These are phyloP conservation scores for Halcyon badia DNA, from an alignment of 2,797 vertebrate genomes.

Conservation along the genomic window DNA sequence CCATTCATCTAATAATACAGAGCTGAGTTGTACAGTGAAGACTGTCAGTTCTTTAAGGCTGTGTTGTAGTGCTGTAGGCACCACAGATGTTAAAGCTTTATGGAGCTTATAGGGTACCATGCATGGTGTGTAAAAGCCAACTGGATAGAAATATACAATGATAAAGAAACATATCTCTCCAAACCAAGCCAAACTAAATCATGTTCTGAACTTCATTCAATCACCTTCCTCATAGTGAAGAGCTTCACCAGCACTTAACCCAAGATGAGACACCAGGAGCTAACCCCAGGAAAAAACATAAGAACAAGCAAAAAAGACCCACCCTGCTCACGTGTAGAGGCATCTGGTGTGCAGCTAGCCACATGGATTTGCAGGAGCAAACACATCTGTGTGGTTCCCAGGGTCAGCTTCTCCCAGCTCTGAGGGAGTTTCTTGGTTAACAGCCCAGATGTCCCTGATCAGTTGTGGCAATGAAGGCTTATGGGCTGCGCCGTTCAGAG, in stretches of 20 bases:
- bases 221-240: neutral
- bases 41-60: neutral
- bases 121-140: neutral
- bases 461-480: accelerated
- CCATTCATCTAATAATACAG: neutral
- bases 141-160: neutral
- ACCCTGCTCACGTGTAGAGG: accelerated
- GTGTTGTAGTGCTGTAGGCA: neutral
- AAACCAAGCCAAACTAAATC: neutral
- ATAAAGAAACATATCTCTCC: neutral
- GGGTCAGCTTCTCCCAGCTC: neutral
- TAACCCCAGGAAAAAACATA: neutral
- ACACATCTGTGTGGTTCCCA: accelerated
- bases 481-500: neutral
- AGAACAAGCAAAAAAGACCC: neutral
- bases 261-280: neutral
- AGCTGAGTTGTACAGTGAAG: neutral
- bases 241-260: neutral
- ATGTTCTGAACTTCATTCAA: neutral
- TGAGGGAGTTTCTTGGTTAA: neutral
- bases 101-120: neutral
- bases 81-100: neutral
- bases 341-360: neutral
- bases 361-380: accelerated
- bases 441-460: neutral